Evolutionary conservation across 2,888 invertebrate genomes (phyloP).

Genomic region (Drosophila melanocephala): DNA sequence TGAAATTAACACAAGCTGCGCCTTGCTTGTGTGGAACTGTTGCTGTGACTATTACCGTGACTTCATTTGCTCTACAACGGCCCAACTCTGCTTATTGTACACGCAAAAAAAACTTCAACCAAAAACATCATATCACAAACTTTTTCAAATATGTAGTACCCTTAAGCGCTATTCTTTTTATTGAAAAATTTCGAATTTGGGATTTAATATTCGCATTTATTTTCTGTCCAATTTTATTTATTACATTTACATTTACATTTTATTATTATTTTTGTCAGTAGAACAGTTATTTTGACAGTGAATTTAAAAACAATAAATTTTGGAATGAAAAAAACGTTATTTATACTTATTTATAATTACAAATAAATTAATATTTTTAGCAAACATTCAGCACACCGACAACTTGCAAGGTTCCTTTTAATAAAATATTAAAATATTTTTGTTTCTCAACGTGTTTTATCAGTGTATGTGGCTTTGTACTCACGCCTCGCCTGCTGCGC

Average conservation of each 20-base stretch:
- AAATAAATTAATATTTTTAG: too few relatives aligned
- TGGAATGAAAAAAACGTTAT: fast-evolving
- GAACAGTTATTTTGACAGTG: neutral
- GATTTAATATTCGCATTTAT: neutral
- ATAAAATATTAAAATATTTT: neutral
- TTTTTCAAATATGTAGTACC: neutral
- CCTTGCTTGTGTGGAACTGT: constrained; percentile 10
- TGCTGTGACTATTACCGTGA: constrained; percentile 22
- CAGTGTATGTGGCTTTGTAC: neutral
- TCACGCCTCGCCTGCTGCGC: neutral
- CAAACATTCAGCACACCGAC: neutral
- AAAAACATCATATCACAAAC: neutral
- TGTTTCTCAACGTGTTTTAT: neutral
- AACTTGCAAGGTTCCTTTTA: neutral
- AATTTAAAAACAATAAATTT: neutral
- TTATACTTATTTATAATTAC: neutral
- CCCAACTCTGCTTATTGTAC: neutral
- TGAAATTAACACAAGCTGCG: constrained; percentile 43
- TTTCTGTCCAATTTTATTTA: neutral
- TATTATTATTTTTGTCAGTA: neutral
- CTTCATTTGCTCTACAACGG: neutral
- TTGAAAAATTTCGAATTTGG: neutral
- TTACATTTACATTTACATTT: too few relatives aligned
- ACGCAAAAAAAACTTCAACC: neutral
- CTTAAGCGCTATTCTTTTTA: neutral